Conservation (phyloP, 2,797 vertebrate species). For the Sebastes kiyomatsui region DNA sequence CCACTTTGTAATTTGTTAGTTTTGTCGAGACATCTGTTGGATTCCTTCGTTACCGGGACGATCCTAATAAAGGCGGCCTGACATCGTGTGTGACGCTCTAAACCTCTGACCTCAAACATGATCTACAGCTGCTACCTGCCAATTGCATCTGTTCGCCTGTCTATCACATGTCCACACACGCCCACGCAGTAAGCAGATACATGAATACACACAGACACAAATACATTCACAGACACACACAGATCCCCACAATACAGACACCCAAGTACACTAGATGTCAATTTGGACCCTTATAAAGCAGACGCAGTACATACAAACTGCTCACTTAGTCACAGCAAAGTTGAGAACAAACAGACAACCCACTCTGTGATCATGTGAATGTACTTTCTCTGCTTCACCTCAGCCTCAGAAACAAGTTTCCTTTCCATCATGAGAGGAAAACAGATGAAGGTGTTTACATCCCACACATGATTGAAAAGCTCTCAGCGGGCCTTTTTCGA, state of each 20-base stretch:
- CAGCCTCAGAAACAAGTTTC: not conserved
- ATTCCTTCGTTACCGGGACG: slow-evolving; percentile 17
- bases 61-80: slow-evolving; percentile 24
- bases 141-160: slow-evolving; percentile 47
- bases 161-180: slow-evolving; percentile 11
- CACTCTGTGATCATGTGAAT: not conserved
- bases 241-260: not conserved
- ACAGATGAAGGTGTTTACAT: slow-evolving; percentile 21
- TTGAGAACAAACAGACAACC: not conserved
- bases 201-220: not conserved
- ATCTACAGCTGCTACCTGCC: slow-evolving; percentile 74
- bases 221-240: not conserved
- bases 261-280: not conserved
- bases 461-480: slow-evolving; percentile 19
- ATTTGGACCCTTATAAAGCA: not conserved
- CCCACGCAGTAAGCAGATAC: not conserved
- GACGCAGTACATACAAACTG: not conserved
- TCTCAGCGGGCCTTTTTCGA: not conserved
- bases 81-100: not conserved
- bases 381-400: not conserved
- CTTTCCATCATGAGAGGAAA: slow-evolving; percentile 7
- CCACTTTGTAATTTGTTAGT: not conserved
- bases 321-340: not conserved
- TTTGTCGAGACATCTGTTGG: slow-evolving; percentile 6
- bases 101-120: slow-evolving; percentile 49